Percentiles rank a stretch among this genome's conserved stretches.
These are phyloP conservation scores for Oryzias javanicus DNA, from an alignment of 2,113 vertebrate genomes.

Conservation along the genomic window DNA sequence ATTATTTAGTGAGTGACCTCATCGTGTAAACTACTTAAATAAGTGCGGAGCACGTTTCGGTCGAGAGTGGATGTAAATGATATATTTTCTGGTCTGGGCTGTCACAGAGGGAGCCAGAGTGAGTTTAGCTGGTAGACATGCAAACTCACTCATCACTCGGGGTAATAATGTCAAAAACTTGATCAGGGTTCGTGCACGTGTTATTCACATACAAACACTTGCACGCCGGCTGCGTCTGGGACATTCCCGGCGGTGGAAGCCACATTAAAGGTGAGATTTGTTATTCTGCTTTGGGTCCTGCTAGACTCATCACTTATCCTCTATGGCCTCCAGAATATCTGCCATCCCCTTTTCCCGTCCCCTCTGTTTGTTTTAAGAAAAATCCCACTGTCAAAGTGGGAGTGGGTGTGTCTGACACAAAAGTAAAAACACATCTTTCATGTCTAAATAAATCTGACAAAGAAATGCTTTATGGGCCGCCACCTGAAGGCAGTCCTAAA, in stretches of 20 bases:
- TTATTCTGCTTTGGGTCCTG: constrained; percentile 73
- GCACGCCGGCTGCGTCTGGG: constrained; percentile 35
- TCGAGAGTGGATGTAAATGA: constrained; percentile 45
- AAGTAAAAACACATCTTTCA: constrained; percentile 77
- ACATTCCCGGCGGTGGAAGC: constrained; percentile 51
- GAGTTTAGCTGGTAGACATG: constrained; percentile 13
- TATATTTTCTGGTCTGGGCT: constrained; percentile 56
- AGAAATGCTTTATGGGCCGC: constrained; percentile 75
- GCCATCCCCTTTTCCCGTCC: constrained; percentile 57
- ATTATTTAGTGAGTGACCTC: constrained; percentile 61
- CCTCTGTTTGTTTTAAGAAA: constrained; percentile 75
- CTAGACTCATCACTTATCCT: constrained; percentile 82
- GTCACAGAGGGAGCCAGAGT: constrained; percentile 37
- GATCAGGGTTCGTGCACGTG: constrained; percentile 12
- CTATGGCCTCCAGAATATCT: constrained; percentile 74
- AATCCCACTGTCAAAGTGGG: constrained; percentile 49
- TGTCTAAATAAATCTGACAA: constrained; percentile 80
- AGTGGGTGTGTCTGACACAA: constrained; percentile 62
- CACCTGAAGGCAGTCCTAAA: constrained; percentile 66
- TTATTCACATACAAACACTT: constrained; percentile 36
- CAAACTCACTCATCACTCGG: constrained; percentile 37
- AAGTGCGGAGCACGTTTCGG: constrained; percentile 36
- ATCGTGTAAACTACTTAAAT: constrained; percentile 45
- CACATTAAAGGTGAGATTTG: constrained; percentile 72
- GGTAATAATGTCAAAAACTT: constrained; percentile 28